Base-by-base conservation (phyloP, 2,888 invertebrate genomes). In the Perdita meconis region DNA sequence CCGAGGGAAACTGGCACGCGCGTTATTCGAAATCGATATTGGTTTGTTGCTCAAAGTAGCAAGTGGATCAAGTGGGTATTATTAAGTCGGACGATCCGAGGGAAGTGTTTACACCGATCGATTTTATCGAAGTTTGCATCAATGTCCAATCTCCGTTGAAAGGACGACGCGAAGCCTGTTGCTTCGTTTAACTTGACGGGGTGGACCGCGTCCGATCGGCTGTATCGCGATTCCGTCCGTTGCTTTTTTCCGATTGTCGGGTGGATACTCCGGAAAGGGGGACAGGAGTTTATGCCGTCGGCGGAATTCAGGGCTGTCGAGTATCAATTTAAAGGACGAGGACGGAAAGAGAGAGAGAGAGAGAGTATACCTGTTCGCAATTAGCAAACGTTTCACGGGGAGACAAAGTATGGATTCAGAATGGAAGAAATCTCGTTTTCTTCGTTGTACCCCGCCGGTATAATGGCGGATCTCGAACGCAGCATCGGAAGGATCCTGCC, bases 401-500 rank as follows among this genome's bases (percentile, higher is more conserved):
- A 53, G 13, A 67, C 68, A 77, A 77, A 68, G 72, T 63, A 56
- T 26, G n/a, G 34, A 53, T 59, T 24, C 59, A 24, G 78, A 68
- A 63, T 51, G 73, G 36, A 19, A 57, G 66, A 63, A 65, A 63
- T 36, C 72, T 63, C 51, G 72, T 65, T 72, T 30, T 36, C 60
- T 55, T 59, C 24, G 44, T n/a, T 61, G 56, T 42, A 53, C 55
- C 44, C 44, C 34, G 44, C 26, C 36, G 30, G 53, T 64, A 51
- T 68, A 79, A 68, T 68, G 77, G 79, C 36, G 72, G 34, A 38
- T 53, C 47, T 19, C 36, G 56, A 60, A 56, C 76, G 63, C 56
- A 53, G 70, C 61, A 63, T 78, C 65, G 65, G 77, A 59, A 80
- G 77, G 77, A 85, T 76, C 57, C 59, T 57, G 74, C 70, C 84